Conservation (phyloP, 2,113 vertebrate species). For the Condylura cristata region DNA sequence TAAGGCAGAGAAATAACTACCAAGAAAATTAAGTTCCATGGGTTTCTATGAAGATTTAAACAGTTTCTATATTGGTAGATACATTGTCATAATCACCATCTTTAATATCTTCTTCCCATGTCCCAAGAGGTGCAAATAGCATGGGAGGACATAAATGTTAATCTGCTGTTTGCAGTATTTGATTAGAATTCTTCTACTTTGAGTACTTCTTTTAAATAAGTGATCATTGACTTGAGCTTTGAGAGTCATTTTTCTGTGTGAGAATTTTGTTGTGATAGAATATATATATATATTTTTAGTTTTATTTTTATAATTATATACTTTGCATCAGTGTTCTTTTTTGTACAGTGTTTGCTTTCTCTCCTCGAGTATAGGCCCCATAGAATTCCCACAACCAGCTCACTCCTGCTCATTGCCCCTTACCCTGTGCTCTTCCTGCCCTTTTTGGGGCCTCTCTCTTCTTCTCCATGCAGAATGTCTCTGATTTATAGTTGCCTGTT, state of each 20-base stretch:
- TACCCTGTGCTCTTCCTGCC: no score
- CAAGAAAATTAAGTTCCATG: slow-evolving; percentile 15
- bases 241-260: background rate
- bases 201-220: slow-evolving; percentile 20
- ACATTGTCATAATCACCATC: background rate
- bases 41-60: slow-evolving; percentile 8
- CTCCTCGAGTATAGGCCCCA: no score
- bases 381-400: no score
- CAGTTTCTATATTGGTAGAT: background rate
- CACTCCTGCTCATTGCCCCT: no score
- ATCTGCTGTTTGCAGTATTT: background rate
- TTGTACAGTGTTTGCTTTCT: no score
- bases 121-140: background rate
- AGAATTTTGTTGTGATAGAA: background rate
- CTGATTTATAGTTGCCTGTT: no score
- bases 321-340: no score
- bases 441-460: no score
- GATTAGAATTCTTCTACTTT: slow-evolving; percentile 8
- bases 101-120: background rate
- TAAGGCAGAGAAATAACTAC: background rate
- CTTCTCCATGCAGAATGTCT: no score
- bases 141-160: background rate
- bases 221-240: background rate
- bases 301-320: no score
- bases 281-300: no score